phyloP scores from a whole-genome alignment of 2,797 vertebrate species.

The Chromobotia macracanthus region DNA sequence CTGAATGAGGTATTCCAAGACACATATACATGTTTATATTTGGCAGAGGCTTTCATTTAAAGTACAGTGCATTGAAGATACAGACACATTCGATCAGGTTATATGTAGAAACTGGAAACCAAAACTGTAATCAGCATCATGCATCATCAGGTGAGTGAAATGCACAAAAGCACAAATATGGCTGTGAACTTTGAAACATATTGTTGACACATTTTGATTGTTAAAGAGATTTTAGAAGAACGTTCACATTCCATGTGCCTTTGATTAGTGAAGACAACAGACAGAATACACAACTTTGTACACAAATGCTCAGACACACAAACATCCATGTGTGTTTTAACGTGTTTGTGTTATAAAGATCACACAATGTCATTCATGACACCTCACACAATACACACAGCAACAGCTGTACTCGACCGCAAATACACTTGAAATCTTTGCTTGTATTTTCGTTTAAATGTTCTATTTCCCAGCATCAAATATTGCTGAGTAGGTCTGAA shows the following conservation, averaged over 20 bases:
- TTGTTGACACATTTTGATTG: not conserved
- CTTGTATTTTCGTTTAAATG: not conserved
- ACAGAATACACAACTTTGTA: slow-evolving; percentile 48
- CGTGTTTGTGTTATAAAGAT: slow-evolving; percentile 3
- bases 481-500: not conserved
- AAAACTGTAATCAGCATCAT: too few species aligned
- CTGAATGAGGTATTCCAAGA: too few species aligned
- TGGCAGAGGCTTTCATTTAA: too few species aligned
- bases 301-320: slow-evolving; percentile 6
- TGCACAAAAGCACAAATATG: not conserved
- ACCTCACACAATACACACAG: not conserved
- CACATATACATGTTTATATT: too few species aligned
- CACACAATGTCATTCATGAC: not conserved
- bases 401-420: not conserved
- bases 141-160: not conserved
- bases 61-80: too few species aligned
- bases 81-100: too few species aligned
- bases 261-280: slow-evolving; percentile 50
- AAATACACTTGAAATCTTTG: not conserved
- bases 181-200: not conserved
- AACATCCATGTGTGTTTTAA: slow-evolving; percentile 8
- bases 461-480: not conserved
- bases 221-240: not conserved
- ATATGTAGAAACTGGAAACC: too few species aligned
- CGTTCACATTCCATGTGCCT: not conserved